phyloP scores from a whole-genome alignment of 2,113 vertebrate genomes.

The Octodon degus region DNA sequence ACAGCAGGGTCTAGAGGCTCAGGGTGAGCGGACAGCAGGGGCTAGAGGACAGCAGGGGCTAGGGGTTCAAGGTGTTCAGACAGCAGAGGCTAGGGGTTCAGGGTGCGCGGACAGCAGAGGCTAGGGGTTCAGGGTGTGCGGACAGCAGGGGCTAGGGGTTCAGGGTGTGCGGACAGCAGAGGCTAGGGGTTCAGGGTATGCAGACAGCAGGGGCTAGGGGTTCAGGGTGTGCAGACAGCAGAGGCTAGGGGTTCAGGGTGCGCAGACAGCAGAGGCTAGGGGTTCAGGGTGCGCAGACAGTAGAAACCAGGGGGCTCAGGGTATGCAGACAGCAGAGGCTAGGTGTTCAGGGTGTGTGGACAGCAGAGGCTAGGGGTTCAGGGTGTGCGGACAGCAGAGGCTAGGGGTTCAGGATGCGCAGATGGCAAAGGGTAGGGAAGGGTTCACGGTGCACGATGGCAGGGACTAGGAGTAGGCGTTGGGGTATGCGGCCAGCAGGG shows the following conservation, averaged over 20 bases:
- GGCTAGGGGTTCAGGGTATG: no score
- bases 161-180: no score
- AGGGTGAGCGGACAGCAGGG: fast-evolving
- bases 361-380: fast-evolving
- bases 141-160: fast-evolving
- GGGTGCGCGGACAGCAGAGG: no score
- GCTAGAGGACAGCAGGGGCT: neutral
- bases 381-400: no score
- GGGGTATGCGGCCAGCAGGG: fast-evolving
- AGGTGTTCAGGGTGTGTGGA: no score
- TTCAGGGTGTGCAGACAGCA: neutral
- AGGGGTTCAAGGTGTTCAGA: fast-evolving
- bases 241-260: fast-evolving
- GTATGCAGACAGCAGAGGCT: no score
- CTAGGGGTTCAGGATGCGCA: no score
- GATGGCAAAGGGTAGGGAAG: neutral
- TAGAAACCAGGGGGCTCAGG: no score
- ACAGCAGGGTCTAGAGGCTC: neutral
- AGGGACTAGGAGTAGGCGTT: fast-evolving
- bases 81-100: no score
- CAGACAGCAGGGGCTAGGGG: neutral
- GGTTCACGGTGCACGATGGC: neutral
- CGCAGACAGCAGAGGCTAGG: neutral
- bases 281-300: fast-evolving
- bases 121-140: no score